phyloP scores from a whole-genome alignment of 1,140 invertebrate genomes.

The Macrotrachela quadricornifera region DNA sequence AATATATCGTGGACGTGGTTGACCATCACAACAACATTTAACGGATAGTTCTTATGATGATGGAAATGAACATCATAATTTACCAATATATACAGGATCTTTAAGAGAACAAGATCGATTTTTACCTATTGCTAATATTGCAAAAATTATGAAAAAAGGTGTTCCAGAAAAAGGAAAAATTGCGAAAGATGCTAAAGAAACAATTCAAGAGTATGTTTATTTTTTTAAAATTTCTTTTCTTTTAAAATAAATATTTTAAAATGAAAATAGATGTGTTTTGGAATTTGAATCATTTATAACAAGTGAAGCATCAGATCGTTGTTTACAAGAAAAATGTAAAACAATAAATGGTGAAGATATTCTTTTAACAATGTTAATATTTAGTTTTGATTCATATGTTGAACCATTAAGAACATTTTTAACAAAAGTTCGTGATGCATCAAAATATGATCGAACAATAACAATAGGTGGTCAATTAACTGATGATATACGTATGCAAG shows the following conservation, averaged over 20 bases:
- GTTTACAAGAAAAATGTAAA: constrained; percentile 90
- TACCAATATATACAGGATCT: too few relatives aligned
- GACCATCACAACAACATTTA: too few relatives aligned
- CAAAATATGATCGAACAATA: constrained; percentile 1
- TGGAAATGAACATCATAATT: too few relatives aligned
- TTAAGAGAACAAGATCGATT: constrained; percentile 57
- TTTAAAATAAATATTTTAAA: too few relatives aligned
- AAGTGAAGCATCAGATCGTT: constrained; percentile 84
- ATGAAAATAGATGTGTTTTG: constrained; percentile 62
- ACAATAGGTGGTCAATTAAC: neutral
- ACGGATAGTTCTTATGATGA: too few relatives aligned
- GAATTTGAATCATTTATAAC: constrained; percentile 99
- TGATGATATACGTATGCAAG: too few relatives aligned
- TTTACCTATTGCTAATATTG: constrained; percentile 90
- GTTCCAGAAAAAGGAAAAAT: constrained; percentile 88
- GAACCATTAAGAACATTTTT: constrained; percentile 85
- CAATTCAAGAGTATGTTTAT: constrained; percentile 66
- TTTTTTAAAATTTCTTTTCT: too few relatives aligned
- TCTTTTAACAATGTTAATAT: constrained; percentile 75
- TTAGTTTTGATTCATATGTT: constrained; percentile 96
- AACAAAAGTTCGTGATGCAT: constrained; percentile 74
- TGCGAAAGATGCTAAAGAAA: constrained; percentile 95
- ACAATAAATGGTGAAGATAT: constrained; percentile 94
- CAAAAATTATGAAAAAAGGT: constrained; percentile 93
- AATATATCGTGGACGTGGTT: too few relatives aligned